phyloP scores from a whole-genome alignment of 2,888 invertebrate species.

The Limnephilus marmoratus region DNA sequence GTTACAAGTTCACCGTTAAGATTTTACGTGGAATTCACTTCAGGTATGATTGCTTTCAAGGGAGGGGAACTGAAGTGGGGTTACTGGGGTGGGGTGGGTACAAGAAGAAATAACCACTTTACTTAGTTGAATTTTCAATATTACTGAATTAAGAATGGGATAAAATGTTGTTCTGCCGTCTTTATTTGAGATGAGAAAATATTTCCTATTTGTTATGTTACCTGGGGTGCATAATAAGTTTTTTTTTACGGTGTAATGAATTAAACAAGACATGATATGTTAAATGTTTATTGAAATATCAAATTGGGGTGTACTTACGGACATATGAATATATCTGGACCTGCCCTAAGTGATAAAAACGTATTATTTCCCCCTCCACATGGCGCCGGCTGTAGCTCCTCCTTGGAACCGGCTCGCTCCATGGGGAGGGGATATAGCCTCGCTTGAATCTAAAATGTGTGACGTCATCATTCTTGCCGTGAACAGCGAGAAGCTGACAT shows the following conservation, averaged over 20 bases:
- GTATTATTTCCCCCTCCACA: no score
- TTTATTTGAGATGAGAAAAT: background rate
- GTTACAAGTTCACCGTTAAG: constrained; percentile 14
- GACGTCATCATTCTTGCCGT: no score
- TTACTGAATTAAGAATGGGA: background rate
- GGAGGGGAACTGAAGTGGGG: background rate
- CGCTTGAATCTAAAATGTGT: no score
- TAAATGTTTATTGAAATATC: no score
- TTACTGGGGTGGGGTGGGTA: background rate
- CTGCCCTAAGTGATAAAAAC: no score
- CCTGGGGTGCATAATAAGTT: background rate
- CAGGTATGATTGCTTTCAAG: constrained; percentile 31
- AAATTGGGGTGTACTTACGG: no score
- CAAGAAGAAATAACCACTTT: background rate
- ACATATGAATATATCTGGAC: no score
- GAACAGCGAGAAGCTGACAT: no score
- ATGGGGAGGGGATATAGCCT: no score
- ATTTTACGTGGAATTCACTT: constrained; percentile 10
- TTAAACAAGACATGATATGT: background rate
- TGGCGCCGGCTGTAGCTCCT: no score
- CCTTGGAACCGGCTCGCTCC: no score
- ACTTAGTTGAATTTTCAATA: constrained; percentile 14
- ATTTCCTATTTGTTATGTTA: background rate
- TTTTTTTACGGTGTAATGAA: background rate
- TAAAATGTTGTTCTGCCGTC: background rate